These are phyloP conservation scores for Cerastis rubricosa DNA, from an alignment of 2,888 invertebrate genomes.

Conservation along the genomic window DNA sequence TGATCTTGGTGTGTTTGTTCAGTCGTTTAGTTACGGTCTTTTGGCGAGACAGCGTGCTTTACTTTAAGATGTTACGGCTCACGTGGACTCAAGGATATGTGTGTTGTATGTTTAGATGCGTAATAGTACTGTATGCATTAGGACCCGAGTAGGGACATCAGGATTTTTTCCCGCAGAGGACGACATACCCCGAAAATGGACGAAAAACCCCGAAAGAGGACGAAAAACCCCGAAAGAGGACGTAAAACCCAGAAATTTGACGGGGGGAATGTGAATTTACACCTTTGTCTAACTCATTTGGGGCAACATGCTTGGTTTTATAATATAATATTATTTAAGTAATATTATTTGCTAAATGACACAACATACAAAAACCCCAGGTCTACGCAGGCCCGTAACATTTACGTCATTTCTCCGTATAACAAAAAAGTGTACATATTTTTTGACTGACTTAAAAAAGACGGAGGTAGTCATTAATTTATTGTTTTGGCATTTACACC, in stretches of 20 bases:
- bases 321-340: background rate
- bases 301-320: background rate
- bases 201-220: too few relatives aligned
- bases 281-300: too few relatives aligned
- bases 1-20: constrained; percentile 54
- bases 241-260: background rate
- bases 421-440: background rate
- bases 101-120: background rate
- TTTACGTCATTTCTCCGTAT: background rate
- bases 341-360: background rate
- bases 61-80: constrained; percentile 7
- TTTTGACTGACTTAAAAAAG: background rate
- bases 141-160: background rate
- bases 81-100: constrained; percentile 9
- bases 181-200: background rate
- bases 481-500: background rate
- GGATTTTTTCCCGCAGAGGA: background rate
- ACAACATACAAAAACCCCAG: background rate
- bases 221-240: too few relatives aligned
- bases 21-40: constrained; percentile 20
- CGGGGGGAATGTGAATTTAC: background rate
- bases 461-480: constrained; percentile 6
- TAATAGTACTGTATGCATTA: background rate
- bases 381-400: background rate
- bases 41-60: constrained; percentile 15